A percentile compares a stretch with the other conserved stretches of the same genome.
These are phyloP conservation scores for Tillus elongatus DNA, from an alignment of 2,888 invertebrate species.

Conservation along the genomic window DNA sequence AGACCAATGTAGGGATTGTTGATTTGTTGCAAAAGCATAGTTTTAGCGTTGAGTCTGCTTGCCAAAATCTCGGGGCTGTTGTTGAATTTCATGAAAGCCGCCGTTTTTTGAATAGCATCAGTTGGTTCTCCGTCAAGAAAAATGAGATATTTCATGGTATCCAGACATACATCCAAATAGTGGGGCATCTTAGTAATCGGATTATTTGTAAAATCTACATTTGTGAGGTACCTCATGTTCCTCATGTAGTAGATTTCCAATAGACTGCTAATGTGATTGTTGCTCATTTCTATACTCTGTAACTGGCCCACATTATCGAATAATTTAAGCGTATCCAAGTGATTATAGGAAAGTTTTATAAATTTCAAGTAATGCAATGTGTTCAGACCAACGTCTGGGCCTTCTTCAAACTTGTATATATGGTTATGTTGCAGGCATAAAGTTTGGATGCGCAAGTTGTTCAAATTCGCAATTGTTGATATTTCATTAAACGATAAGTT, in stretches of 20 bases:
- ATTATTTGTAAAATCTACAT: constrained; percentile 36
- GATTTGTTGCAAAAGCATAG: constrained; percentile 21
- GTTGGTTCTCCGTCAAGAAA: constrained; percentile 36
- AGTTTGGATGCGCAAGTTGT: constrained; percentile 41
- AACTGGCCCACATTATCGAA: constrained; percentile 40
- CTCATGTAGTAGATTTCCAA: constrained; percentile 36
- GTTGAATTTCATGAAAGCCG: constrained; percentile 29
- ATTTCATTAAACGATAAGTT: constrained; percentile 54
- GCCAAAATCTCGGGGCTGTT: constrained; percentile 6
- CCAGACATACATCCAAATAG: constrained; percentile 36
- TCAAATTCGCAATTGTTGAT: constrained; percentile 48
- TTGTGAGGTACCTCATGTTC: constrained; percentile 30
- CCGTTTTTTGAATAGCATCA: constrained; percentile 30
- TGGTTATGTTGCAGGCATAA: constrained; percentile 27
- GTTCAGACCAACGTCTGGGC: constrained; percentile 41
- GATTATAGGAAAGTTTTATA: constrained; percentile 48
- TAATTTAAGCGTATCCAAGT: constrained; percentile 46
- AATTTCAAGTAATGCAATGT: constrained; percentile 46
- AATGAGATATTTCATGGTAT: constrained; percentile 32
- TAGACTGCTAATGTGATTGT: constrained; percentile 36
- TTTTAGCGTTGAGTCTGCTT: constrained; percentile 12
- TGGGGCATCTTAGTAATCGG: constrained; percentile 22
- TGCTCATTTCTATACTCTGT: constrained; percentile 33
- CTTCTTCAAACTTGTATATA: constrained; percentile 34
- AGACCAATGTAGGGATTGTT: constrained; percentile 32